Conservation (phyloP, 2,888 invertebrate species). For the Ormyrus rosae region DNA sequence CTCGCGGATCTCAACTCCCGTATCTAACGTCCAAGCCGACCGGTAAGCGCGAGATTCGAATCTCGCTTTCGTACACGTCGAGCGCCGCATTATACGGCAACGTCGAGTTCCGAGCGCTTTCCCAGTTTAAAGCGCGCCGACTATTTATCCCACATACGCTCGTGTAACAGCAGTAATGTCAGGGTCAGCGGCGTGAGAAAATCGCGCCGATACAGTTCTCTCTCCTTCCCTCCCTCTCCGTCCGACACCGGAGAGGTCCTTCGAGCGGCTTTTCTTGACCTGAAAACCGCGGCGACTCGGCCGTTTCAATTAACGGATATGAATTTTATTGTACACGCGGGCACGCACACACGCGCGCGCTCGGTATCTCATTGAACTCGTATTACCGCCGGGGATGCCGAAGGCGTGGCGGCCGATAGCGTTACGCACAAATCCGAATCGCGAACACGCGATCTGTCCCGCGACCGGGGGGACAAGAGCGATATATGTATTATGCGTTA, state of each 20-base stretch:
- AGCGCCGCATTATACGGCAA: constrained; percentile 6
- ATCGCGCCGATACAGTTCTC: constrained; percentile 51
- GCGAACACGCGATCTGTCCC: constrained; percentile 43
- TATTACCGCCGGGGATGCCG: background rate
- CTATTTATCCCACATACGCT: constrained; percentile 8
- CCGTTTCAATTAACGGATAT: constrained; percentile 59
- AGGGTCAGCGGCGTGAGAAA: constrained; percentile 61
- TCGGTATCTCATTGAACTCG: constrained; percentile 44
- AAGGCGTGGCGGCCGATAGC: constrained; percentile 47
- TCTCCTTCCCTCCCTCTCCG: constrained; percentile 4
- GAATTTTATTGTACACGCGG: constrained; percentile 43
- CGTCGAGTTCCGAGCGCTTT: background rate
- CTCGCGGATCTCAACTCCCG: background rate
- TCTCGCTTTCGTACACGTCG: background rate
- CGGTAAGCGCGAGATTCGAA: no score
- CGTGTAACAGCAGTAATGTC: constrained; percentile 26
- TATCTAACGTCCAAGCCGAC: no score
- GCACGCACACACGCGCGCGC: background rate
- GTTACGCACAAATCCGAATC: constrained; percentile 45
- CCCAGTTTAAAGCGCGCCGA: constrained; percentile 16
- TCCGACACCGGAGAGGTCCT: constrained; percentile 28
- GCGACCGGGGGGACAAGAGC: constrained; percentile 33
- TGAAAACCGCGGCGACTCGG: constrained; percentile 55
- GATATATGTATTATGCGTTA: background rate
- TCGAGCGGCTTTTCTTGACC: constrained; percentile 62